Percentiles rank a stretch among this genome's conserved stretches.
Conservation (phyloP, 1,140 invertebrate species). For the Papilio polyxenes region DNA sequence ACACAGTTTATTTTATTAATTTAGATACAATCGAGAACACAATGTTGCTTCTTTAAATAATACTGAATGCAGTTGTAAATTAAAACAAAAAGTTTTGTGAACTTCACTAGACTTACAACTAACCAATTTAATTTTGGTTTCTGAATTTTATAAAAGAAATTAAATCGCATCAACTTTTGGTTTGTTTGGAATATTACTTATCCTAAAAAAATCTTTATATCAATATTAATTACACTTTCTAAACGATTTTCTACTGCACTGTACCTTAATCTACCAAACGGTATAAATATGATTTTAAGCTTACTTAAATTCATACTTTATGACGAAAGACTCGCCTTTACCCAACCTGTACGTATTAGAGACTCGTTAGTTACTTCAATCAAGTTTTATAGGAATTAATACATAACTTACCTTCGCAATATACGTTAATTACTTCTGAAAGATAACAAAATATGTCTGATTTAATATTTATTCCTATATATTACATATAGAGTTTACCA, state of each 20-base stretch:
- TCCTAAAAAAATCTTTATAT: not conserved
- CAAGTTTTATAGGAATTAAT: not conserved
- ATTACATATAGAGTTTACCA: too few species aligned
- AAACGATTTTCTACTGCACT: not conserved
- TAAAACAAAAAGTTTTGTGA: not conserved
- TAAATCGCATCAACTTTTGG: too few species aligned
- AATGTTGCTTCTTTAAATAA: not conserved
- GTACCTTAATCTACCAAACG: not conserved
- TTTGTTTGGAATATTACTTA: not conserved
- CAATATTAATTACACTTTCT: not conserved
- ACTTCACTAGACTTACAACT: not conserved
- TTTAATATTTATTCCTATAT: too few species aligned
- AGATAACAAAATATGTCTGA: too few species aligned
- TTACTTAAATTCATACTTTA: slow-evolving; percentile 9
- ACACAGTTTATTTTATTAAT: not conserved
- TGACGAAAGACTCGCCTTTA: not conserved
- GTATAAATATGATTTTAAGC: not conserved
- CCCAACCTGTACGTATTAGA: not conserved
- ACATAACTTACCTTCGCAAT: too few species aligned
- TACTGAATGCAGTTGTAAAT: not conserved
- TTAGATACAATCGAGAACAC: not conserved
- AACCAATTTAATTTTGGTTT: not conserved
- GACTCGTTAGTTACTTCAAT: not conserved
- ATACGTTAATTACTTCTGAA: too few species aligned
- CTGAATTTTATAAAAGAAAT: too few species aligned